These are phyloP conservation scores for Cryptomyrus ogoouensis DNA, from an alignment of 2,113 vertebrate species.

Conservation along the genomic window DNA sequence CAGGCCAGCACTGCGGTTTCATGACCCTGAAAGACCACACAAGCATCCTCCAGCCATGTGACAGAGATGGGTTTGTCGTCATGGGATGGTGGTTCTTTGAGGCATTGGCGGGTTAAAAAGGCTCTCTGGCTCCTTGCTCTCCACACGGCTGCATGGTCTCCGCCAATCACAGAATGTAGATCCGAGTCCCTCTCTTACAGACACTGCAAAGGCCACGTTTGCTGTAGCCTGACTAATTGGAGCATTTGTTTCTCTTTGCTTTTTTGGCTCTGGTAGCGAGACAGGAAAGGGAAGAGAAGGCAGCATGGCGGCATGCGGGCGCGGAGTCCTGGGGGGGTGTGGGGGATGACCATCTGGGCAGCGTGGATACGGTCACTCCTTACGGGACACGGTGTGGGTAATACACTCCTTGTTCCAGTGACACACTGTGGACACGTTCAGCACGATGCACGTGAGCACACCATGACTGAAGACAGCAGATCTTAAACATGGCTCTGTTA, in stretches of 20 bases:
- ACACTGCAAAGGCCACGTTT: conserved; percentile 15
- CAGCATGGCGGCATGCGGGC: background rate
- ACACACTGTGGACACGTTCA: background rate
- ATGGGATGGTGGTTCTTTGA: background rate
- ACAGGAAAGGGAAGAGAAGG: background rate
- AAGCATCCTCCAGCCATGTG: background rate
- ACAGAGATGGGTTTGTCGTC: background rate
- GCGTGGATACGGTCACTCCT: background rate
- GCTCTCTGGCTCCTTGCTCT: background rate
- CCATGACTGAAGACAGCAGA: background rate
- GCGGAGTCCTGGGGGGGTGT: background rate
- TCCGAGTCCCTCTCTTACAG: background rate
- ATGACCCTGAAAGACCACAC: background rate
- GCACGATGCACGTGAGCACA: background rate
- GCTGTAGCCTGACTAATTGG: conserved; percentile 24
- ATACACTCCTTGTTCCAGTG: background rate
- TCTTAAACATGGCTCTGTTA: background rate
- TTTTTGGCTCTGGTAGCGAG: background rate
- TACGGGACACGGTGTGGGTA: too few relatives aligned
- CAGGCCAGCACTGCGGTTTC: background rate
- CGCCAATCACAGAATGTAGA: background rate
- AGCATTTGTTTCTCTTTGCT: conserved; percentile 20
- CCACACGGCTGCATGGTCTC: background rate
- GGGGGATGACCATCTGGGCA: conserved; percentile 11
- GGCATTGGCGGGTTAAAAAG: background rate